These are phyloP conservation scores for Chascanopsetta lugubris DNA, from an alignment of 2,113 vertebrate species.

Conservation along the genomic window DNA sequence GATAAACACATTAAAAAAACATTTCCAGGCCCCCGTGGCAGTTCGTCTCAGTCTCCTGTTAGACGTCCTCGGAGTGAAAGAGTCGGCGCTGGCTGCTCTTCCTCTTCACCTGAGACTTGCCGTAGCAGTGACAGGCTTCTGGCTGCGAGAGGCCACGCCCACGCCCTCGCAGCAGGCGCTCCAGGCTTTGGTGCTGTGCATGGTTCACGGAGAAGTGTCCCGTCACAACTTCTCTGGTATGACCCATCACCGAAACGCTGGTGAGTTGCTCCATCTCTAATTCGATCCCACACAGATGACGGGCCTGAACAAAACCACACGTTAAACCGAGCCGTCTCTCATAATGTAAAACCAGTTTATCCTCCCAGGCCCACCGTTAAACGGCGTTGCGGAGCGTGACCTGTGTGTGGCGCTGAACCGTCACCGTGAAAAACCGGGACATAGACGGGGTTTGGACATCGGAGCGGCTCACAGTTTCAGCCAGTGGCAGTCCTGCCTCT, in stretches of 20 bases:
- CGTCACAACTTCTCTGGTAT: constrained; percentile 44
- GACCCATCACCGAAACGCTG: constrained; percentile 7
- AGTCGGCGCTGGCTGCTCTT: constrained; percentile 51
- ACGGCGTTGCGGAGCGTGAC: constrained; percentile 55
- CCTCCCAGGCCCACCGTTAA: constrained; percentile 37
- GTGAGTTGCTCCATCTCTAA: constrained; percentile 38
- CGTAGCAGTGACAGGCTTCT: constrained; percentile 75
- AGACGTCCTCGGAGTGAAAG: constrained; percentile 66
- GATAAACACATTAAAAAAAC: neutral
- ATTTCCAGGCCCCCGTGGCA: constrained; percentile 47
- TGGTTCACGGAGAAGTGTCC: constrained; percentile 76
- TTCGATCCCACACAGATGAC: neutral
- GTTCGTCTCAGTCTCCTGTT: constrained; percentile 62
- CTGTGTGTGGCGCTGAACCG: constrained; percentile 44
- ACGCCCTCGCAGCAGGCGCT: constrained; percentile 53
- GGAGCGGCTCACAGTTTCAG: constrained; percentile 85
- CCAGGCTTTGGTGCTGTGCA: constrained; percentile 72
- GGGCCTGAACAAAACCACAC: neutral
- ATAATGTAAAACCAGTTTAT: neutral
- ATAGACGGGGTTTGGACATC: constrained; percentile 76
- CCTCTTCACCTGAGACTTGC: constrained; percentile 66
- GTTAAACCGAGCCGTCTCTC: neutral
- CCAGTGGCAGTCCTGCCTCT: constrained; percentile 95
- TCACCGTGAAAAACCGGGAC: constrained; percentile 63
- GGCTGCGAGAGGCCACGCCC: constrained; percentile 69